Percentiles rank a stretch among this genome's conserved stretches.
Evolutionary conservation across 1,140 invertebrate species (phyloP).

Genomic region (Ceratosolen fusciceps): DNA sequence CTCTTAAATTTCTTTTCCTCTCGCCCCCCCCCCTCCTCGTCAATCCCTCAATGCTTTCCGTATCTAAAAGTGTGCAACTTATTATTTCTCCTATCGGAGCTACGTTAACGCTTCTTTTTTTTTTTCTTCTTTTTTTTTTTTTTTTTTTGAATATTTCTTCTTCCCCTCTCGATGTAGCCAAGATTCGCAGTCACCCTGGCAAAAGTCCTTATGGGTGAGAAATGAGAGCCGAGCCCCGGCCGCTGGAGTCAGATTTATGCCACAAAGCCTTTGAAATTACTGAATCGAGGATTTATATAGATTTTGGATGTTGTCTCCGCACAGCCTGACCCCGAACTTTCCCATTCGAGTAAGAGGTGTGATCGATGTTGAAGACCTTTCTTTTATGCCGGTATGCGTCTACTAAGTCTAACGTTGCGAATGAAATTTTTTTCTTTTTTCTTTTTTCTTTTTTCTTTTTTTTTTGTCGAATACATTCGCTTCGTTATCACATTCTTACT

Average conservation of each 20-base stretch:
- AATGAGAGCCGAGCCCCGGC: constrained; percentile 56
- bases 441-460: too few species aligned
- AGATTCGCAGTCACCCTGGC: constrained; percentile 52
- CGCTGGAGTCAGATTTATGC: constrained; percentile 70
- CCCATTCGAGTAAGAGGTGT: neutral
- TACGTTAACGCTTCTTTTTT: neutral
- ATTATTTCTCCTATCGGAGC: constrained; percentile 27
- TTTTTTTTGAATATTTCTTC: neutral
- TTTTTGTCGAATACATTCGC: too few species aligned
- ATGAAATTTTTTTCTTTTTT: too few species aligned
- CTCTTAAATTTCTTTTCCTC: neutral
- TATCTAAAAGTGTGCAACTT: neutral
- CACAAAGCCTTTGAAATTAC: constrained; percentile 66
- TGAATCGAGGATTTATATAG: constrained; percentile 69
- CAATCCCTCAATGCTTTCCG: neutral
- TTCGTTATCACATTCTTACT: too few species aligned
- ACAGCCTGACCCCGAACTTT: neutral
- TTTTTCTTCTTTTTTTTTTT: constrained; percentile 20
- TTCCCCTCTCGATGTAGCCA: neutral
- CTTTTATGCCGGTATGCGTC: neutral
- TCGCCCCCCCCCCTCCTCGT: neutral
- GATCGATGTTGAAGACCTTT: neutral
- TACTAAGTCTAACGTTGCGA: neutral
- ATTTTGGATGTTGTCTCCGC: constrained; percentile 38
- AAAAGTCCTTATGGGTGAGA: constrained; percentile 63